Base-by-base conservation (phyloP, 2,888 invertebrate genomes). In the Chirona hameri region DNA sequence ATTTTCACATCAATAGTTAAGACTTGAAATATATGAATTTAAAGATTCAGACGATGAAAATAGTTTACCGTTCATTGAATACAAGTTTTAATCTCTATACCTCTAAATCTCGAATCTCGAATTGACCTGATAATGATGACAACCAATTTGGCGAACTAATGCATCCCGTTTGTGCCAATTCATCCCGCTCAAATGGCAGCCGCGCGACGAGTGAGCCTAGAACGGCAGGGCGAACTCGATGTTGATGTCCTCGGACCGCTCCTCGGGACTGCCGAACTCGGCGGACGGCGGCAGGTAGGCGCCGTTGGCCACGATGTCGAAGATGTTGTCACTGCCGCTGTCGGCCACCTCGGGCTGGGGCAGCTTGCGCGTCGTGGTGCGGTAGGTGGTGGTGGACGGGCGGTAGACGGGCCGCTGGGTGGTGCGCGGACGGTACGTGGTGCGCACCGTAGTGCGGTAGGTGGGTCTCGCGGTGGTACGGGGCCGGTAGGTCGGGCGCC, bases 251-350 rank as follows among this genome's bases (percentile, higher is more conserved):
- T 39, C 15, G n/a, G 39, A 24, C 3, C 79, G 79, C 21, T 79
- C 79, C 5, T 12, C 79, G 24, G 79, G 12, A 15, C 46, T 46
- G 79, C 79, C 79, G 79, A 14, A 79, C n/a, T 46, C 46, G n/a
- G 31, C 15, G 2, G 46, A 46, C 12, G 79, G 79, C 46, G 79
- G 79, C 46, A 79, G 46, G 46, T 79, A 79, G 46, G 79, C 39
- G 7, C 79, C 79, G 46, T 39, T 24, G 39, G 24, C 24, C 31
- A 79, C 46, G 46, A 79, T 46, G 24, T 79, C 46, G 79, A 79
- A n/a, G 79, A 79, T 79, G 39, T 79, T 79, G 79, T 79, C 27
- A 79, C 27, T 55, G 79, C 79, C 79, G 7, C n/a, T 24, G 9
- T 5, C 46, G 46, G 12, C 24, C 10, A 31, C 31, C n/a, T 46